These are phyloP conservation scores for Lasiurus cinereus DNA, from an alignment of 2,113 vertebrate species.

Conservation along the genomic window DNA sequence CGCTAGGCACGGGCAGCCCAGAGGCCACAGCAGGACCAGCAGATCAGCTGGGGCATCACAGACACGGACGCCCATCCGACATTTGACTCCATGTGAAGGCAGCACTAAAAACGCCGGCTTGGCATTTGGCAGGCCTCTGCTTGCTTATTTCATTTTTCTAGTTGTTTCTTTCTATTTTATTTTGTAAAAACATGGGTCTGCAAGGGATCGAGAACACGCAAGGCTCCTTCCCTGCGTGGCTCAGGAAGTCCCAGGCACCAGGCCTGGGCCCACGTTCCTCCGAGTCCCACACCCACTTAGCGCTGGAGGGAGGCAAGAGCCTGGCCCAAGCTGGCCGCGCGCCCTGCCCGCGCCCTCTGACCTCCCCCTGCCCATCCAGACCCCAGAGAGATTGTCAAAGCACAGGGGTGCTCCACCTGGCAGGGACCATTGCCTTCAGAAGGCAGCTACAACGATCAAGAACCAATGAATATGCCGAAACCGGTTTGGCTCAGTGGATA, in stretches of 20 bases:
- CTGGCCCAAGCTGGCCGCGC: neutral
- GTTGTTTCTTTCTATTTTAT: neutral
- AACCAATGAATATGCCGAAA: neutral
- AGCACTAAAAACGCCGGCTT: neutral
- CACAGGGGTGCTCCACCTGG: neutral
- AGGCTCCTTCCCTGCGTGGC: too few relatives aligned
- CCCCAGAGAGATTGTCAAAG: too few relatives aligned
- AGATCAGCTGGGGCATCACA: neutral
- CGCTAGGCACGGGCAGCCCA: rapidly evolving
- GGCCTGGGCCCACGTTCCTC: rapidly evolving
- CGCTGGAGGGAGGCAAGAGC: neutral
- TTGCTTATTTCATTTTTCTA: neutral
- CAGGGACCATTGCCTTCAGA: neutral
- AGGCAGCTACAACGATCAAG: neutral
- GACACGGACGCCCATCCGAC: rapidly evolving
- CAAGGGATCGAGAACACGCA: rapidly evolving
- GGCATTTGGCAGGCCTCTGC: neutral
- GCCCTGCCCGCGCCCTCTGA: neutral
- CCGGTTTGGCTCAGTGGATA: too few relatives aligned
- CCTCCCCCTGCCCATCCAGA: neutral
- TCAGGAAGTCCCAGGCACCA: neutral
- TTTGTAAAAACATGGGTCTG: neutral
- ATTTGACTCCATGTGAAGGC: neutral
- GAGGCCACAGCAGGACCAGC: rapidly evolving
- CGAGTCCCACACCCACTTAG: rapidly evolving